These are phyloP conservation scores for Apotomis betuletana DNA, from an alignment of 2,888 invertebrate genomes.

Conservation along the genomic window DNA sequence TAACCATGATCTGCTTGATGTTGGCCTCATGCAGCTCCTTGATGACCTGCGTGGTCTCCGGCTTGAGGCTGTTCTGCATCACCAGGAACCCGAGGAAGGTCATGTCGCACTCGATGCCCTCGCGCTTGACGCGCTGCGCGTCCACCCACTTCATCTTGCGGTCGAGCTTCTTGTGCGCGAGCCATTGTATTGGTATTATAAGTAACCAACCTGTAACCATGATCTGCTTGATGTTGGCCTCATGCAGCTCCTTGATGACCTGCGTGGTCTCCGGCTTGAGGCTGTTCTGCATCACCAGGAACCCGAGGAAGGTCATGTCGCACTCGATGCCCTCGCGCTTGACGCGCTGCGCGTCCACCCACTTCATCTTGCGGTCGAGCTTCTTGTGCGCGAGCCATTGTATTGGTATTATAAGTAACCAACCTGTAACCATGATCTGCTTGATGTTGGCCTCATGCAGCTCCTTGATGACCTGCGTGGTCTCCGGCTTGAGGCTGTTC, in stretches of 20 bases:
- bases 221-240: slow-evolving; percentile 90
- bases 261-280: slow-evolving; percentile 91
- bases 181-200: too few species aligned
- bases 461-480: slow-evolving; percentile 87
- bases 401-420: too few species aligned
- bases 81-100: slow-evolving; percentile 89
- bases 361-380: slow-evolving; percentile 82
- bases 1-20: slow-evolving; percentile 94
- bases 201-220: slow-evolving; percentile 93
- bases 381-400: slow-evolving; percentile 88
- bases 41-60: slow-evolving; percentile 89
- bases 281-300: slow-evolving; percentile 93
- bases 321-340: slow-evolving; percentile 86
- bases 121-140: slow-evolving; percentile 81
- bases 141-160: slow-evolving; percentile 82
- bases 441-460: slow-evolving; percentile 90
- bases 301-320: slow-evolving; percentile 88
- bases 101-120: slow-evolving; percentile 87
- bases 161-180: slow-evolving; percentile 87
- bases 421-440: slow-evolving; percentile 95
- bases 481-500: slow-evolving; percentile 92
- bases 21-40: slow-evolving; percentile 88
- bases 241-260: slow-evolving; percentile 87
- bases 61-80: slow-evolving; percentile 94
- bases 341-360: slow-evolving; percentile 81